A percentile compares a stretch with the other conserved stretches of the same genome.
Conservation (phyloP, 64 coral and sea anemone species). For the Stylophora pistillata region DNA sequence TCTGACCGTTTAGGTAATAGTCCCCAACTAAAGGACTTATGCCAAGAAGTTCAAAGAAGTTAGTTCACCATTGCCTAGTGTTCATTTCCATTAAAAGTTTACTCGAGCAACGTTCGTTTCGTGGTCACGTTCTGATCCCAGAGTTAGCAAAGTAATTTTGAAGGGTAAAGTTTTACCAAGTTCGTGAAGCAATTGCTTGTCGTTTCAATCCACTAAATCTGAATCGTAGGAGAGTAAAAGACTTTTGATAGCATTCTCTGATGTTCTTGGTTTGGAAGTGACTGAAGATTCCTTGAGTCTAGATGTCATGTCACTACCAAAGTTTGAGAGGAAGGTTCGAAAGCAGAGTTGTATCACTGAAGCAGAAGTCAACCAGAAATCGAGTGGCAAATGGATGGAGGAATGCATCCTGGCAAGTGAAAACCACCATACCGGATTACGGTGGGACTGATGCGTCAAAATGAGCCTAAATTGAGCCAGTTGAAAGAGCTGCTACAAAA, state of each 20-base stretch:
- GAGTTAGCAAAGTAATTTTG: conserved; percentile 27
- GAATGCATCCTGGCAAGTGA: conserved; percentile 5
- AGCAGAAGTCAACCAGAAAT: too few relatives aligned
- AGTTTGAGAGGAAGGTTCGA: too few relatives aligned
- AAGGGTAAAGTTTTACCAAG: conserved; percentile 33
- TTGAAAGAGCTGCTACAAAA: too few relatives aligned
- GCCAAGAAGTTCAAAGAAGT: conserved; percentile 2
- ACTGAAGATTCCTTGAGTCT: conserved; percentile 29
- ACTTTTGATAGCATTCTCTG: conserved; percentile 23
- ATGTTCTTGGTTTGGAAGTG: conserved; percentile 10
- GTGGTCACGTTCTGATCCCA: conserved; percentile 13
- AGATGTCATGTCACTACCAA: too few relatives aligned
- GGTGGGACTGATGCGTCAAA: too few relatives aligned
- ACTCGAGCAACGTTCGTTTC: conserved; percentile 26
- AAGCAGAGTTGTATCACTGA: too few relatives aligned
- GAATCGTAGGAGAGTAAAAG: background rate
- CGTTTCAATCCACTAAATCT: conserved; percentile 5
- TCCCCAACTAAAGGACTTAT: too few relatives aligned
- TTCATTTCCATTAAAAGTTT: conserved; percentile 24
- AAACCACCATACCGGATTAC: background rate
- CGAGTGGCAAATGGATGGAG: conserved; percentile 1
- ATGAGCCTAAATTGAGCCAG: too few relatives aligned
- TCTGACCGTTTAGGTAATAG: too few relatives aligned
- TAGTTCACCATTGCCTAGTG: conserved; percentile 26
- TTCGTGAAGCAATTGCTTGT: background rate